Base-by-base conservation (phyloP, 2,797 vertebrate genomes). In the Acanthiza pusilla region DNA sequence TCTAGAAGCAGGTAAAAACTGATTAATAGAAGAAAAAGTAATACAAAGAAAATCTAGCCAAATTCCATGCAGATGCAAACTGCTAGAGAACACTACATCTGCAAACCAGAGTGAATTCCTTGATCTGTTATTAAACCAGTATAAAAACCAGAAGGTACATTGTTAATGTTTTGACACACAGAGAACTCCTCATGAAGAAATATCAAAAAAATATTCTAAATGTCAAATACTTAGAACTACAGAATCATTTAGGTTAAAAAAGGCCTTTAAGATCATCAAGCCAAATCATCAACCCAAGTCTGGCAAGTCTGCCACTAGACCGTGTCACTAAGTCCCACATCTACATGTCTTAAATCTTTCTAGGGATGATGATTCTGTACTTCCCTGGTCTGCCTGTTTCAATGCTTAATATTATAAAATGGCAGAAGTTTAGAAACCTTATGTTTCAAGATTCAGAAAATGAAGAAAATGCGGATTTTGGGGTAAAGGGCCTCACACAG, bases 41-140 rank as follows among this genome's bases (percentile, higher is more conserved):
- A 36, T 1, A 5, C 0, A 0, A 67, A 43, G 1, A 57, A 43
- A 42, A 18, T 25, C 10, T 16, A 58, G 13, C 42, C 2, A 8
- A 60, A 65, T 43, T 34, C 7, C 30, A 55, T 8, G 16, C 8
- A 68, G 40, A 50, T 32, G 38, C 21, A 85, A 60, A 16, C 22
- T 73, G 29, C 36, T 76, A 82, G 15, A 75, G 32, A 75, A 11
- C 8, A 42, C 17, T 30, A 11, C 14, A 29, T 47, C 47, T 17
- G 16, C 25, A 55, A 61, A 2, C 4, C 11, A 71, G 53, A 54
- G 36, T 7, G 4, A 85, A 78, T 47, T 57, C 36, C 30, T 10
- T 45, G 19, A 38, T 38, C 27, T 34, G 4, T 38, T 48, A 57
- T 20, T 57, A 76, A 80, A 57, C 5, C 14, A 57, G 7, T 7